These are phyloP conservation scores for Lutra lutra DNA, from an alignment of 2,797 vertebrate genomes.

Conservation along the genomic window DNA sequence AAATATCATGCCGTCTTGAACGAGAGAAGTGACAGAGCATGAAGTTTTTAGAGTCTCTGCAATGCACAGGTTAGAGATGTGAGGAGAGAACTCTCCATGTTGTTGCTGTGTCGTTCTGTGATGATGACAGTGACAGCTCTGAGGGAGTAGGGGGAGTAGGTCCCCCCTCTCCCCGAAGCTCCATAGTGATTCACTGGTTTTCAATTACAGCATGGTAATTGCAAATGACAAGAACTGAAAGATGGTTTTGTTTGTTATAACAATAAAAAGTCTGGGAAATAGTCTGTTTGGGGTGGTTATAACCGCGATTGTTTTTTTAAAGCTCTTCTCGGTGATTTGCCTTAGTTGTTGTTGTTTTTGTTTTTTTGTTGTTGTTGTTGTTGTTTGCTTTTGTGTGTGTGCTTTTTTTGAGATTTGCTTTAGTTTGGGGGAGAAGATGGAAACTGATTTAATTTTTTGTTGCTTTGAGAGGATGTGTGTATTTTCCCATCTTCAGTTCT, in stretches of 20 bases:
- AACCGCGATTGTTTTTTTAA: constrained; percentile 55
- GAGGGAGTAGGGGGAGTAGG: constrained; percentile 34
- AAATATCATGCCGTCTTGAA: constrained; percentile 48
- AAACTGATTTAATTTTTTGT: constrained; percentile 50
- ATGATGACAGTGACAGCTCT: constrained; percentile 75
- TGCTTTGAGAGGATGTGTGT: constrained; percentile 13
- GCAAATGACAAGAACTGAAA: constrained; percentile 90
- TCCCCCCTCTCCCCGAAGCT: constrained; percentile 62
- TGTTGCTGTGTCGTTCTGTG: constrained; percentile 63
- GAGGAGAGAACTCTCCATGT: background rate
- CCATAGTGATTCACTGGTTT: constrained; percentile 81
- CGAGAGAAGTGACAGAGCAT: background rate
- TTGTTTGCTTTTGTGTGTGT: background rate
- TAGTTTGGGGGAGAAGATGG: constrained; percentile 66
- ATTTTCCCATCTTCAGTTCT: background rate
- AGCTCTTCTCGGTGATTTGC: constrained; percentile 67
- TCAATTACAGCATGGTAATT: constrained; percentile 87
- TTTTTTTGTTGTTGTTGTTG: background rate
- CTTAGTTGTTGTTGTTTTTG: background rate
- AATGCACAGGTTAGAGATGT: background rate
- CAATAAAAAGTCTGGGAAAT: constrained; percentile 88
- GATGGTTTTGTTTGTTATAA: constrained; percentile 92
- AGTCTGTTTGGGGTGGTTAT: constrained; percentile 65
- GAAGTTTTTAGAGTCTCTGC: background rate
- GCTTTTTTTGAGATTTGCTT: constrained; percentile 59